Percentiles rank a stretch among this genome's conserved stretches.
Evolutionary conservation across 2,113 vertebrate species (phyloP).

Genomic region (Pluvianellus socialis): DNA sequence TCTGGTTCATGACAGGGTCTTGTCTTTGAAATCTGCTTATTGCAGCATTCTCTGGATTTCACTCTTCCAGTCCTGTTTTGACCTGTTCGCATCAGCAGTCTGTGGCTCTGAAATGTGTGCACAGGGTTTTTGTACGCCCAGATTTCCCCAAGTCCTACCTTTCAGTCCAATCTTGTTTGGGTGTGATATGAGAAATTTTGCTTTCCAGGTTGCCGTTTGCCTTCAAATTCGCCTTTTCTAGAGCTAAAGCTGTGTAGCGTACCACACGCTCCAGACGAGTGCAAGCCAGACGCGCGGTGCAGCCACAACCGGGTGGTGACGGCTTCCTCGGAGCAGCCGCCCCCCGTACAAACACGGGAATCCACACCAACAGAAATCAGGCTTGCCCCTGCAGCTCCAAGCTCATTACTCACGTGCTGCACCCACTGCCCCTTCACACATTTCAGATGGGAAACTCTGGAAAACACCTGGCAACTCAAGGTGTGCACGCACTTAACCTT

Average conservation of each 20-base stretch:
- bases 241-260: background rate
- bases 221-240: background rate
- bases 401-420: too few species aligned
- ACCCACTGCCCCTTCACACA: background rate
- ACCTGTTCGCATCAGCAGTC: background rate
- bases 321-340: background rate
- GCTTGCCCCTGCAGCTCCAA: background rate
- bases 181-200: background rate
- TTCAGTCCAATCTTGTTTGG: background rate
- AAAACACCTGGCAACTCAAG: background rate
- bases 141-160: background rate
- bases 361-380: background rate
- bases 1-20: background rate
- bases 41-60: background rate
- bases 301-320: too few species aligned
- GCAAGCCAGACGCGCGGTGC: background rate
- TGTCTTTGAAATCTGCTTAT: background rate
- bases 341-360: too few species aligned
- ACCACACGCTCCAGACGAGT: accelerated
- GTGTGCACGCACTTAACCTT: background rate
- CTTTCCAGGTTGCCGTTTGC: background rate
- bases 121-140: background rate
- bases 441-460: background rate
- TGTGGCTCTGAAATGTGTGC: background rate
- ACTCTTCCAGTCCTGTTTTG: background rate